Evolutionary conservation across 2,113 vertebrate genomes (phyloP).

Genomic region (Clarias batrachus): DNA sequence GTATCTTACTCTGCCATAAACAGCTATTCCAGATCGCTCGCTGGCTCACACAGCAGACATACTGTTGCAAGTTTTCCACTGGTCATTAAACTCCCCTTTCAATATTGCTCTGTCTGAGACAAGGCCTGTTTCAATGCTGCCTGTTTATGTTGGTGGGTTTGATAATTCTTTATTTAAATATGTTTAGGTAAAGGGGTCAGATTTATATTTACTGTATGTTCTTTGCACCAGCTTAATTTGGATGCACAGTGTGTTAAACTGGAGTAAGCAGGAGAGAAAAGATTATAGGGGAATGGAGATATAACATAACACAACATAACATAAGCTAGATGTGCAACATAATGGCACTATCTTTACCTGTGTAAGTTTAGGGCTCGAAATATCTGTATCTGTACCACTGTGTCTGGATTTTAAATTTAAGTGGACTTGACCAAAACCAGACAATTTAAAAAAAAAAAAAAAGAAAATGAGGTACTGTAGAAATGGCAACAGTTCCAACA

Average conservation of each 20-base stretch:
- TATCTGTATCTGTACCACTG: not conserved
- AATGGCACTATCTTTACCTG: not conserved
- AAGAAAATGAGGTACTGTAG: not conserved
- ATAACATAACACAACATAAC: conserved; percentile 1
- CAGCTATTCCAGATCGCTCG: conserved; percentile 45
- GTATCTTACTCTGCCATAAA: conserved; percentile 55
- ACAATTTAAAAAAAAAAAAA: not conserved
- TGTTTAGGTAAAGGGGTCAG: conserved; percentile 64
- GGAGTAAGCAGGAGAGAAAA: not conserved
- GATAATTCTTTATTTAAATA: conserved; percentile 56
- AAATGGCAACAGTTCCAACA: not conserved
- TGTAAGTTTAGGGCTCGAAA: not conserved
- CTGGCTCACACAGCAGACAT: conserved; percentile 55
- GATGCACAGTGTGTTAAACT: conserved; percentile 49
- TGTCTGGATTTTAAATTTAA: not conserved
- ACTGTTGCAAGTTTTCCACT: conserved; percentile 64
- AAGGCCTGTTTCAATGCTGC: conserved; percentile 58
- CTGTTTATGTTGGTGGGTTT: conserved; percentile 64
- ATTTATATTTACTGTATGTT: conserved; percentile 62
- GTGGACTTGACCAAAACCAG: not conserved
- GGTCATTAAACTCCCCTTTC: conserved; percentile 45
- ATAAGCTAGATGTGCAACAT: not conserved
- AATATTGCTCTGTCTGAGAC: conserved; percentile 59
- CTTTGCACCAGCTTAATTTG: conserved; percentile 53
- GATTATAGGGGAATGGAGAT: conserved; percentile 38